Evolutionary conservation across 2,113 vertebrate species (phyloP).

Genomic region (Phrynosoma platyrhinos): DNA sequence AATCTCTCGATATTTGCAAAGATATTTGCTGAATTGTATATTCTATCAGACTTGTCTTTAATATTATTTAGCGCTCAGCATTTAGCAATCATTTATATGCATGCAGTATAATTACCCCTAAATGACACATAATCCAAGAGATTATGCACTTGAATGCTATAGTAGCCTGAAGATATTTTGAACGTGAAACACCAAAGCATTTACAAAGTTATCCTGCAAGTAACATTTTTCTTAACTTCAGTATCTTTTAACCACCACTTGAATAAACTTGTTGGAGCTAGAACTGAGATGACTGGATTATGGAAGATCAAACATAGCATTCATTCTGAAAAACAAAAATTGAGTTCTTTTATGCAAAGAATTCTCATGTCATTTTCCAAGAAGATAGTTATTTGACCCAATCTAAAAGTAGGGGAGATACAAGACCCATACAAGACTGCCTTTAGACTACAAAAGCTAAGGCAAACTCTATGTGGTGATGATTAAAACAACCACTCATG

Average conservation of each 20-base stretch:
- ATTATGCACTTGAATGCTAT: constrained; percentile 59
- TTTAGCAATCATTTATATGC: not conserved
- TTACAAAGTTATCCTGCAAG: constrained; percentile 65
- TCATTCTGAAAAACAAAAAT: constrained; percentile 18
- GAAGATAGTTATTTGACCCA: not conserved
- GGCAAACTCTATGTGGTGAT: not conserved
- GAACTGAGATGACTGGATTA: constrained; percentile 17
- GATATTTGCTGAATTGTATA: not conserved
- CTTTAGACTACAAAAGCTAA: not conserved
- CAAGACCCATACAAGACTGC: not conserved
- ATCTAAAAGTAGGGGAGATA: not conserved
- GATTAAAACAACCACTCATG: not conserved
- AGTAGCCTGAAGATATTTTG: constrained; percentile 59
- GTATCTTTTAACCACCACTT: constrained; percentile 55
- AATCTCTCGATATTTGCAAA: constrained; percentile 18
- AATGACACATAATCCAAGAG: constrained; percentile 55
- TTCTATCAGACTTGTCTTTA: not conserved
- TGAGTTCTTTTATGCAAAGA: constrained; percentile 39
- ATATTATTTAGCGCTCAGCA: not conserved
- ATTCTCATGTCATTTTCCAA: not conserved
- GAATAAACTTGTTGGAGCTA: constrained; percentile 71
- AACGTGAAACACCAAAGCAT: constrained; percentile 54
- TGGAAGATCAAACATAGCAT: constrained; percentile 5
- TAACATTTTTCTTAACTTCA: constrained; percentile 61
- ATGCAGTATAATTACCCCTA: constrained; percentile 33